Percentiles rank a stretch among this genome's conserved stretches.
Evolutionary conservation across 2,113 vertebrate genomes (phyloP).

Genomic region (Hyla sarda): DNA sequence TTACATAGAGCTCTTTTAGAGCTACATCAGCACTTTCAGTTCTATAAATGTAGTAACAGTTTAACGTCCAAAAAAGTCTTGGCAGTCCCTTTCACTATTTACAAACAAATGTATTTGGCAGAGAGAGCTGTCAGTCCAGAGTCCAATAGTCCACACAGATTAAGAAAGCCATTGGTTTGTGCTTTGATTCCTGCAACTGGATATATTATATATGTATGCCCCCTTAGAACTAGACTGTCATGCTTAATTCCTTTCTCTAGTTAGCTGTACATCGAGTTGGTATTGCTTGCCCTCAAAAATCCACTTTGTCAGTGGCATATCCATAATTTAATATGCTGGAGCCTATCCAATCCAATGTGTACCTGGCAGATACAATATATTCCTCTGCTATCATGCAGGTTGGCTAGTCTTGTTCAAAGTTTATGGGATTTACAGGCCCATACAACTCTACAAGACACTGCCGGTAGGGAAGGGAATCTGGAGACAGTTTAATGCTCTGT

Average conservation of each 20-base stretch:
- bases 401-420: not conserved
- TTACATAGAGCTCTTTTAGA: not conserved
- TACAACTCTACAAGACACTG: not conserved
- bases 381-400: not conserved
- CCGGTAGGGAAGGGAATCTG: no score
- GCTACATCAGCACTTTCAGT: not conserved
- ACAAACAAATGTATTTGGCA: constrained; percentile 9
- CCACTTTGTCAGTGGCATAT: not conserved
- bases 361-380: not conserved
- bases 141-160: not conserved
- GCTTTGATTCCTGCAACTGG: not conserved
- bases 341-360: not conserved
- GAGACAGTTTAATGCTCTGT: no score
- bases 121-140: not conserved
- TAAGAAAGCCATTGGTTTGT: not conserved
- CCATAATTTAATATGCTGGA: not conserved
- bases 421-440: not conserved
- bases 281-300: not conserved
- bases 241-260: not conserved
- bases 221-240: not conserved
- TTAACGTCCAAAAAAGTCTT: constrained; percentile 1
- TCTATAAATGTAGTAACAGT: not conserved
- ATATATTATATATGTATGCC: not conserved
- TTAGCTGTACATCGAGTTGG: not conserved
- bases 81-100: not conserved